phyloP scores from a whole-genome alignment of 2,888 invertebrate genomes.

The Eristalinus sepulchralis region DNA sequence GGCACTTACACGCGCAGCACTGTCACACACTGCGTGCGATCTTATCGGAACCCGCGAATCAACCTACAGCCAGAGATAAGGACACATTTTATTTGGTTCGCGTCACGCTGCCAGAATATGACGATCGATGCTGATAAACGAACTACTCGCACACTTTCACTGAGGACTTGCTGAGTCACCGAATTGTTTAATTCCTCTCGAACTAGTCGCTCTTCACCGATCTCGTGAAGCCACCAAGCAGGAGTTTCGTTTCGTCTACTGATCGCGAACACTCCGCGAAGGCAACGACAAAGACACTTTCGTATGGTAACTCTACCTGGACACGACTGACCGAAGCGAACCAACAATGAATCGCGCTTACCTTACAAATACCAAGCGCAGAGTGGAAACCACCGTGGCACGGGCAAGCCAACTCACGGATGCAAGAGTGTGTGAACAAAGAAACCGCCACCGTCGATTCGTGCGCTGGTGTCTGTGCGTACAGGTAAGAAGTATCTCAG shows the following conservation, averaged over 20 bases:
- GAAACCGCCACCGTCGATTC: conserved; percentile 1
- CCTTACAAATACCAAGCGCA: conserved; percentile 5
- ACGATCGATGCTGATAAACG: conserved; percentile 23
- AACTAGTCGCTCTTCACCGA: conserved; percentile 23
- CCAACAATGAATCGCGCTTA: conserved; percentile 14
- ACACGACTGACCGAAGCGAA: conserved; percentile 43
- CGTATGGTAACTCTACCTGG: conserved; percentile 52
- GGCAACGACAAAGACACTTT: conserved; percentile 52
- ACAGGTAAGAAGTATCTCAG: conserved; percentile 41
- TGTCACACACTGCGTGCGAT: conserved; percentile 28
- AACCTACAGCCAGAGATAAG: conserved; percentile 47
- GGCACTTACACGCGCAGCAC: conserved; percentile 35
- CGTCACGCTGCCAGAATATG: conserved; percentile 15
- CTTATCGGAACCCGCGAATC: conserved; percentile 45
- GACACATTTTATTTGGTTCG: conserved; percentile 40
- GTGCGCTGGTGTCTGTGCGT: conserved; percentile 17
- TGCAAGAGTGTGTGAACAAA: conserved; percentile 18
- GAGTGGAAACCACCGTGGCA: conserved; percentile 30
- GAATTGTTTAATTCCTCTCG: conserved; percentile 27
- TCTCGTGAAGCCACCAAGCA: conserved; percentile 15
- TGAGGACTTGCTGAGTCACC: conserved; percentile 58
- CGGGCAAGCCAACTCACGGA: not conserved
- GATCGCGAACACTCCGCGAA: conserved; percentile 57
- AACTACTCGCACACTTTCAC: conserved; percentile 53
- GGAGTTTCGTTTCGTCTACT: conserved; percentile 43